Evolutionary conservation across 2,888 invertebrate species (phyloP).

Genomic region (Ectropis crepuscularia): DNA sequence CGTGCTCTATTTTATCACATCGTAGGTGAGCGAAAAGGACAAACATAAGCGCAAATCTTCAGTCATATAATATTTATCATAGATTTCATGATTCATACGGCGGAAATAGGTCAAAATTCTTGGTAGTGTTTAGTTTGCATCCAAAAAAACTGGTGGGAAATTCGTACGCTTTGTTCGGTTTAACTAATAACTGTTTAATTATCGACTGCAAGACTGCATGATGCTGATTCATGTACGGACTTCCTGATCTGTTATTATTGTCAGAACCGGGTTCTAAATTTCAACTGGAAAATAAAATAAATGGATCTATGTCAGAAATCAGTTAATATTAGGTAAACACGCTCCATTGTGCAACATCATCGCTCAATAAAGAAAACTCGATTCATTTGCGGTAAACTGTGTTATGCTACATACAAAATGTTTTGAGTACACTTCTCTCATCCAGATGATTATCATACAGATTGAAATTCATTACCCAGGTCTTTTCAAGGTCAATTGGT

Average conservation of each 20-base stretch:
- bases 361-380: too few relatives aligned
- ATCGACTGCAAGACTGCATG: conserved; percentile 17
- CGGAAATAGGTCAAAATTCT: conserved; percentile 32
- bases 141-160: conserved; percentile 26
- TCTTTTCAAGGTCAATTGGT: too few relatives aligned
- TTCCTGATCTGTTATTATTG: conserved; percentile 14
- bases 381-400: too few relatives aligned
- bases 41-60: background rate
- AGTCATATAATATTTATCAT: background rate
- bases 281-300: background rate
- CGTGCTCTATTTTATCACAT: too few relatives aligned
- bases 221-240: conserved; percentile 13
- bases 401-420: too few relatives aligned
- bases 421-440: too few relatives aligned
- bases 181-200: conserved; percentile 20
- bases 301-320: too few relatives aligned
- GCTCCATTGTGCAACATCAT: too few relatives aligned
- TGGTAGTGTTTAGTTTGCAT: conserved; percentile 14
- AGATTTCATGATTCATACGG: conserved; percentile 7
- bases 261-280: background rate
- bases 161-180: conserved; percentile 21
- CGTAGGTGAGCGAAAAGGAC: too few relatives aligned
- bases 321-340: too few relatives aligned
- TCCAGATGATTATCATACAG: too few relatives aligned
- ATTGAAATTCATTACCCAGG: too few relatives aligned